These are phyloP conservation scores for Hylomyscus alleni DNA, from an alignment of 2,797 vertebrate species.

Conservation along the genomic window DNA sequence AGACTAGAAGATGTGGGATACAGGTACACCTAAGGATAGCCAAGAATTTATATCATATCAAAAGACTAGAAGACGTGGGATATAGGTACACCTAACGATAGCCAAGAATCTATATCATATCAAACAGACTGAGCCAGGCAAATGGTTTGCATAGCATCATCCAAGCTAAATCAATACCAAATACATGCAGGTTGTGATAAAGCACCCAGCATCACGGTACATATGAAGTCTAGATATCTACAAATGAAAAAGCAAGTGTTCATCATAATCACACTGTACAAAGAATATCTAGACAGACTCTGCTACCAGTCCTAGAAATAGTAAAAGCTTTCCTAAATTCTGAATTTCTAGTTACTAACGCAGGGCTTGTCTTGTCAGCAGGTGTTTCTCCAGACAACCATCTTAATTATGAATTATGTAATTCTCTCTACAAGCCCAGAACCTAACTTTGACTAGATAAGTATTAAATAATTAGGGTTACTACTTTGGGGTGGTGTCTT, in stretches of 20 bases:
- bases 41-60: too few relatives aligned
- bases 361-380: not conserved
- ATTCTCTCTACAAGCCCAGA: not conserved
- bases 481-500: not conserved
- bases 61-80: too few relatives aligned
- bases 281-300: not conserved
- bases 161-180: not conserved
- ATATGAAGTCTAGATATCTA: not conserved
- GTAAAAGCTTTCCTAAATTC: not conserved
- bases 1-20: too few relatives aligned
- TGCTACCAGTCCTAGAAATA: not conserved
- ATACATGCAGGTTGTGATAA: not conserved
- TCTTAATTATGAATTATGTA: not conserved
- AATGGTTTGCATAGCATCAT: not conserved
- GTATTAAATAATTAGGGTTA: slow-evolving; percentile 38
- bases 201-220: not conserved
- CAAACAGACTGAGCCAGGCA: not conserved
- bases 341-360: not conserved
- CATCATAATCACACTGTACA: not conserved
- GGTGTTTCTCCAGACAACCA: not conserved
- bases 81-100: not conserved
- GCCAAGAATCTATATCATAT: not conserved
- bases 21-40: too few relatives aligned
- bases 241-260: not conserved
- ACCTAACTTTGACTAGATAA: not conserved